Base-by-base conservation (phyloP, 2,113 vertebrate species). In the Rhegmatorhina hoffmannsi region DNA sequence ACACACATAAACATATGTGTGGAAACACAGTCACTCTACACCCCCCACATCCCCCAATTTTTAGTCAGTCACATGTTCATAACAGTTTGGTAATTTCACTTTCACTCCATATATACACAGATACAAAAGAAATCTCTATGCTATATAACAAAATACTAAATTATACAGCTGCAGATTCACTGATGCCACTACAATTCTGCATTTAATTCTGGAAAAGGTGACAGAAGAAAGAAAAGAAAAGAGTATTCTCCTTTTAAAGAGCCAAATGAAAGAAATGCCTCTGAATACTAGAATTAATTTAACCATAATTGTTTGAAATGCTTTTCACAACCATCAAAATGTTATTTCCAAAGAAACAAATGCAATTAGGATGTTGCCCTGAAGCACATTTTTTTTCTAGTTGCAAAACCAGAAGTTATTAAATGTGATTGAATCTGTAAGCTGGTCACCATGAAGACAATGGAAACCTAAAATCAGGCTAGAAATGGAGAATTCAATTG, bases 51-150 rank as follows among this genome's bases (percentile, higher is more conserved):
- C n/a, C 38, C 47, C 9, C 12, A 46, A 25, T 11, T 80, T 83
- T 75, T 44, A 58, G 18, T 40, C 55, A 36, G 56, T 28, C 44
- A 31, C 7, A 9, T 2, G 5, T 56, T 36, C 17, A 52, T 81
- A 84, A 64, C 6, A 44, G 40, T 40, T 17, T 29, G 3, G 29
- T 50, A 14, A 31, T 46, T 80, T 47, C 19, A 14, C 21, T 63
- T 44, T 21, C 36, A 49, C 9, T 28, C 3, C 9, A 10, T 9
- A 20, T 2, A 29, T 2, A 50, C 3, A 55, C 0, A 74, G 38
- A 43, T 8, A 40, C 7, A 52, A 34, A 13, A 12, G 10, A 1
- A 0, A 1, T 4, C 31, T 25, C 44, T 36, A 18, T 5, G 7
- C 40, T 13, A 2, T 20, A 52, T 10, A n/a, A 50, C 11, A 63